Evolutionary conservation across 2,888 invertebrate genomes (phyloP).

Genomic region (Rutpela maculata): DNA sequence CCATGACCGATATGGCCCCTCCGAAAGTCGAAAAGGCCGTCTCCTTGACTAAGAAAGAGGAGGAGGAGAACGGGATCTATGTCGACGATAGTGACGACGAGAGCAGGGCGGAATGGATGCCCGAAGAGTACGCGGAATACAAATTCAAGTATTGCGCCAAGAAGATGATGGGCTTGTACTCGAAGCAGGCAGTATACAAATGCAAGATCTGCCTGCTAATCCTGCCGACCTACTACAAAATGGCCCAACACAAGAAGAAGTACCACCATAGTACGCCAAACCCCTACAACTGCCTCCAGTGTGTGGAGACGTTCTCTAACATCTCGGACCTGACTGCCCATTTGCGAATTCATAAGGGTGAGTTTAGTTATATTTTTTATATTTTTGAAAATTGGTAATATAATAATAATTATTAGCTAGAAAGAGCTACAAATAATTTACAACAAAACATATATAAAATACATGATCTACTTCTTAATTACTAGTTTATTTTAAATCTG

Average conservation of each 20-base stretch:
- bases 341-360: constrained; percentile 67
- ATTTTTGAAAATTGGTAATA: background rate
- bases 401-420: no score
- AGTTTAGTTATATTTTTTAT: constrained; percentile 37
- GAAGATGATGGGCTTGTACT: constrained; percentile 52
- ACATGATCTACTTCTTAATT: no score
- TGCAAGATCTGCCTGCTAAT: constrained; percentile 69
- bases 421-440: no score
- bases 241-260: constrained; percentile 63
- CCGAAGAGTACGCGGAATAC: constrained; percentile 63
- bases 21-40: constrained; percentile 11
- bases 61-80: background rate
- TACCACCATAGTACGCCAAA: constrained; percentile 61
- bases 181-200: constrained; percentile 56
- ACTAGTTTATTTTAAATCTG: no score
- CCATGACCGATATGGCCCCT: constrained; percentile 25
- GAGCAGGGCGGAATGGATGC: constrained; percentile 61
- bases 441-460: no score
- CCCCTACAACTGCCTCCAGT: constrained; percentile 66
- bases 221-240: constrained; percentile 63
- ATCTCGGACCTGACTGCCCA: constrained; percentile 69
- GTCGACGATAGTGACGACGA: constrained; percentile 54
- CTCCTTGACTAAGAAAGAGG: constrained; percentile 5
- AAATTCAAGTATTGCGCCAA: constrained; percentile 59
- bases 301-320: constrained; percentile 59